Percentiles rank a stretch among this genome's conserved stretches.
These are phyloP conservation scores for Abramis brama DNA, from an alignment of 2,113 vertebrate genomes.

Conservation along the genomic window DNA sequence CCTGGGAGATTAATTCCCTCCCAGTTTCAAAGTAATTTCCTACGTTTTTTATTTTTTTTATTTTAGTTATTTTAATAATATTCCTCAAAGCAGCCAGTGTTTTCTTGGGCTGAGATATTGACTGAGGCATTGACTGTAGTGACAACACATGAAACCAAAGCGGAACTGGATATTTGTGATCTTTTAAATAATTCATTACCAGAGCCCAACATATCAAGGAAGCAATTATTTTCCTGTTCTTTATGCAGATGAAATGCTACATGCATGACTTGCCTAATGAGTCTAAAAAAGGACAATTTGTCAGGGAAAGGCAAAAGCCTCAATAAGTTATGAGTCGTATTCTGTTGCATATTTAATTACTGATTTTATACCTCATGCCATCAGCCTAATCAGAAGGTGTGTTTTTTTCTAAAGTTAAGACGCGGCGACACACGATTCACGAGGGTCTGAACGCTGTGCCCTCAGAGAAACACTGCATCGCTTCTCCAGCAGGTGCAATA, in stretches of 20 bases:
- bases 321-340: neutral
- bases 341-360: constrained; percentile 25
- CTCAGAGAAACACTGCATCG: constrained; percentile 39
- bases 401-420: neutral
- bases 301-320: constrained; percentile 10
- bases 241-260: constrained; percentile 13
- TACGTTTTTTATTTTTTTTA: neutral
- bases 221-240: constrained; percentile 26
- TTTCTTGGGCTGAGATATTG: constrained; percentile 13
- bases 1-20: constrained; percentile 13
- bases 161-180: constrained; percentile 19
- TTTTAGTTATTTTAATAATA: neutral
- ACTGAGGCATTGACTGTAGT: constrained; percentile 16
- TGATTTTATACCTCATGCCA: neutral
- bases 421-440: neutral
- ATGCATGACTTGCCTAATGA: constrained; percentile 26
- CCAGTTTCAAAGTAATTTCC: neutral
- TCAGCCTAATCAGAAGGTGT: neutral
- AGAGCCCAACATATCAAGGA: constrained; percentile 10
- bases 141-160: constrained; percentile 10
- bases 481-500: constrained; percentile 53
- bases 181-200: constrained; percentile 38
- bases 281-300: constrained; percentile 24
- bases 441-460: neutral
- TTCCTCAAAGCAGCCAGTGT: constrained; percentile 28